phyloP scores from a whole-genome alignment of 2,797 vertebrate genomes.

The Muscicapa comitata region DNA sequence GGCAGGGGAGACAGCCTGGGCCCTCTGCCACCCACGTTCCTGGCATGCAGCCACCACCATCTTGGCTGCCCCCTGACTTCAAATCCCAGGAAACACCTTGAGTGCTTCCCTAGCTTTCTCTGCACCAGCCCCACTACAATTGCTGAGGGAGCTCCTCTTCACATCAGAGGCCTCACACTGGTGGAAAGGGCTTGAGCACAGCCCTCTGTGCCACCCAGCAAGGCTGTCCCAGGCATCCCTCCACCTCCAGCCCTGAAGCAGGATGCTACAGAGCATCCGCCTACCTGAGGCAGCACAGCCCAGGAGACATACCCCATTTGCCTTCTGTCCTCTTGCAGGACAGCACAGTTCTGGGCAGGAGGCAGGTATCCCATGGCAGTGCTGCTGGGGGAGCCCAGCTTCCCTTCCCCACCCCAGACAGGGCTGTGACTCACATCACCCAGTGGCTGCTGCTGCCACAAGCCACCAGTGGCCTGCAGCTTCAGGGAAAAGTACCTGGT shows the following conservation, averaged over 20 bases:
- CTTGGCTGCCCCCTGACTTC: not conserved
- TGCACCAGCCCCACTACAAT: accelerated
- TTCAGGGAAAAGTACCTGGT: not conserved
- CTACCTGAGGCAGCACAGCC: not conserved
- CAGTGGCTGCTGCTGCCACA: not conserved
- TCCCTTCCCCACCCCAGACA: not conserved
- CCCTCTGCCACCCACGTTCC: not conserved
- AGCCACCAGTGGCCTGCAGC: not conserved
- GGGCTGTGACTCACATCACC: not conserved
- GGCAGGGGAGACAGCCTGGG: not conserved
- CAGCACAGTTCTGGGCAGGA: not conserved
- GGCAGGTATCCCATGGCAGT: not conserved
- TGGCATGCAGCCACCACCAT: not conserved
- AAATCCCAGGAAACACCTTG: not conserved
- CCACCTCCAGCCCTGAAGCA: not conserved
- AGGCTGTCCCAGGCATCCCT: not conserved
- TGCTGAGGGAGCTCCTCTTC: not conserved
- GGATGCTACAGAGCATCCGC: not conserved
- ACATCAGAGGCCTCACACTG: accelerated
- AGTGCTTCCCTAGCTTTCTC: not conserved
- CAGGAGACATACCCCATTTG: accelerated
- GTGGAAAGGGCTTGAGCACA: accelerated
- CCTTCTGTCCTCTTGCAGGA: not conserved
- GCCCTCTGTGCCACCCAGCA: not conserved
- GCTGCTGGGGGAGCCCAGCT: not conserved